Base-by-base conservation (phyloP, 2,888 invertebrate species). In the Sylvicola fuscatus region DNA sequence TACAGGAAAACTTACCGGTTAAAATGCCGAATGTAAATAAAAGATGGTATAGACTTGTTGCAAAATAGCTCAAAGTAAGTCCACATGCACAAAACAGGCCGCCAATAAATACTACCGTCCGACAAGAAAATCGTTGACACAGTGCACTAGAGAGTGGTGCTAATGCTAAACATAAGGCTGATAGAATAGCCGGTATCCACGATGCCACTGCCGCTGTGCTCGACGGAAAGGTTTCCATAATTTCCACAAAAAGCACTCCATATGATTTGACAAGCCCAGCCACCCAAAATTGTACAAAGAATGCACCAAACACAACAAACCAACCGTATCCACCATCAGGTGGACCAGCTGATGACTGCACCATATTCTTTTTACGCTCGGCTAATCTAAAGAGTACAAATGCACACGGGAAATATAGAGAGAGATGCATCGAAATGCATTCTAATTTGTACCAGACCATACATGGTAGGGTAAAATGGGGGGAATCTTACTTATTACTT, bases 251-350 rank as follows among this genome's bases (percentile, higher is more conserved):
- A 2, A 82, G 61, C 13, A 82, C 78, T 0, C 82, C 81, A 48
- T 80, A 81, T 0, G 80, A 80, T 52, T 81, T 81, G 47, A 80
- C 77, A 38, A 79, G 64, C 0, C 81, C 81, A 0, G 80, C 78
- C 27, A 81, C 78, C 70, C 81, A 76, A 55, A 81, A 77, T 51
- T 80, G 80, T 26, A 81, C 80, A 51, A 78, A 71, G 50, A 81
- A 78, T 1, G 78, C 78, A 1, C 81, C 80, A 42, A 72, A 69
- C 2, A 79, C 76, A 17, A 79, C 71, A 47, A 78, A 66, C 79
- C 79, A 79, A 15, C 78, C 79, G 51, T 78, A 78, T 1, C 79
- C 78, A 2, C 78, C 78, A 46, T 79, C 79, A 0, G 74, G 66
- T 1, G 76, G 67, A 38, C 64, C 60, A 12, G 49, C 21, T 21